These are phyloP conservation scores for Corydoras sp. DNA, from an alignment of 2,113 vertebrate genomes.

Conservation along the genomic window DNA sequence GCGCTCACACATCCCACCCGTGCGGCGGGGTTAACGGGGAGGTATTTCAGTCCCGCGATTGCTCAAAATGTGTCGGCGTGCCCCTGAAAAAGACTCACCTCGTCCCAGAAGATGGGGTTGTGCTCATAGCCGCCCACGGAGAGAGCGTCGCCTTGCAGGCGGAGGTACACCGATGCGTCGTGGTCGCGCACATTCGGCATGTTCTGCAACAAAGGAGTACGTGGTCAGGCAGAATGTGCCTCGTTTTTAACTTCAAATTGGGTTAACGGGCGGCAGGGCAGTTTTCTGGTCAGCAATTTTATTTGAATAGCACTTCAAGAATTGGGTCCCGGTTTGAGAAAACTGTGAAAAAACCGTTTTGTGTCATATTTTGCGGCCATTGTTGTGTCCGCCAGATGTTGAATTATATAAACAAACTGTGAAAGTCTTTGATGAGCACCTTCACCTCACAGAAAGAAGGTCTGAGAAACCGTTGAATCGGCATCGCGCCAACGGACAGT, in stretches of 20 bases:
- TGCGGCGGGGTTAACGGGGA: not conserved
- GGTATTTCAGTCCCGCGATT: not conserved
- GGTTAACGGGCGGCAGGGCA: not conserved
- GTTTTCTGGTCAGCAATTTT: not conserved
- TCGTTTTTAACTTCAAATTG: not conserved
- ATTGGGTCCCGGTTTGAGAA: not conserved
- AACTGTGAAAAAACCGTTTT: too few relatives aligned
- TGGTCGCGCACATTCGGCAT: conserved; percentile 98
- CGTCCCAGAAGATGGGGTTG: conserved; percentile 93
- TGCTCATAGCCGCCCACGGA: conserved; percentile 93
- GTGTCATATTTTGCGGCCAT: too few relatives aligned
- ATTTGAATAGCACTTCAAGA: not conserved
- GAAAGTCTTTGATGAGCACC: too few relatives aligned
- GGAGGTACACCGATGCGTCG: conserved; percentile 90
- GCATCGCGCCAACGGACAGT: too few relatives aligned
- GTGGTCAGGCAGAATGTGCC: not conserved
- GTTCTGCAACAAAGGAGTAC: conserved; percentile 66
- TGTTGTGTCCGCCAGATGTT: too few relatives aligned
- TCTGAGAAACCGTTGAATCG: too few relatives aligned
- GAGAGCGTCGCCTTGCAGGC: conserved; percentile 95
- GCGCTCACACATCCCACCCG: conserved; percentile 4
- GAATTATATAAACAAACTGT: too few relatives aligned
- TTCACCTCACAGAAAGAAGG: too few relatives aligned
- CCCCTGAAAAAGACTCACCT: conserved; percentile 67
- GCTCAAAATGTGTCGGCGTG: not conserved